These are phyloP conservation scores for Sphecodes monilicornis DNA, from an alignment of 2,888 invertebrate genomes.

Conservation along the genomic window DNA sequence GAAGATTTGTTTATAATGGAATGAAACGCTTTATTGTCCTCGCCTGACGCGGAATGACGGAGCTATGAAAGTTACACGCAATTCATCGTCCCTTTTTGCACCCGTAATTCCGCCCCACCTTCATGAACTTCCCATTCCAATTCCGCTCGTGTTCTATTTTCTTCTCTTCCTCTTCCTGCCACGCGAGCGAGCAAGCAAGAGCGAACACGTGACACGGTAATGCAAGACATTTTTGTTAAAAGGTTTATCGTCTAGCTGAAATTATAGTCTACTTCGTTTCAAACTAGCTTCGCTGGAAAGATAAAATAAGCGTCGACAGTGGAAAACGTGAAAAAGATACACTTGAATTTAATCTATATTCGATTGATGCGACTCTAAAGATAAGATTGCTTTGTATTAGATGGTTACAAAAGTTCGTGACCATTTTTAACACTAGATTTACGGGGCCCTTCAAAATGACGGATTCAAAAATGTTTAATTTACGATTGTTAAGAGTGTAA, in stretches of 20 bases:
- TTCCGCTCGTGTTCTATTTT: slow-evolving; percentile 13
- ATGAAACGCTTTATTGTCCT: slow-evolving; percentile 46
- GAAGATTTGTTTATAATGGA: slow-evolving; percentile 48
- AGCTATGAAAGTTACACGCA: slow-evolving; percentile 17
- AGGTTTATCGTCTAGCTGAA: slow-evolving; percentile 14
- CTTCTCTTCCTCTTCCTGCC: slow-evolving; percentile 8
- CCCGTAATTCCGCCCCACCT: slow-evolving; percentile 18
- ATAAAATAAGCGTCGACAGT: neutral
- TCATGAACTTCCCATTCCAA: slow-evolving; percentile 12
- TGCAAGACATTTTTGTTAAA: slow-evolving; percentile 2
- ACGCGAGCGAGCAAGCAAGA: neutral
- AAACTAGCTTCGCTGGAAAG: neutral
- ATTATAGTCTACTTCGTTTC: neutral
- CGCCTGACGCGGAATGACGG: slow-evolving; percentile 12
- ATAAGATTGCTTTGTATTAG: too few relatives aligned
- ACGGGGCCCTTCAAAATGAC: too few relatives aligned
- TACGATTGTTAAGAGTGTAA: too few relatives aligned
- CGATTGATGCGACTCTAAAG: neutral
- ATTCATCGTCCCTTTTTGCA: slow-evolving; percentile 5
- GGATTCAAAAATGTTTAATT: too few relatives aligned
- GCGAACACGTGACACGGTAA: slow-evolving; percentile 1
- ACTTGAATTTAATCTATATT: neutral
- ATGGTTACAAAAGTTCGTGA: too few relatives aligned
- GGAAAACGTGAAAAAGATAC: neutral
- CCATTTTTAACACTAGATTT: too few relatives aligned